Evolutionary conservation across 1,140 invertebrate genomes (phyloP), one percentile per base, ranked within the genome.

Genomic region (Tetramorium simillimum): DNA sequence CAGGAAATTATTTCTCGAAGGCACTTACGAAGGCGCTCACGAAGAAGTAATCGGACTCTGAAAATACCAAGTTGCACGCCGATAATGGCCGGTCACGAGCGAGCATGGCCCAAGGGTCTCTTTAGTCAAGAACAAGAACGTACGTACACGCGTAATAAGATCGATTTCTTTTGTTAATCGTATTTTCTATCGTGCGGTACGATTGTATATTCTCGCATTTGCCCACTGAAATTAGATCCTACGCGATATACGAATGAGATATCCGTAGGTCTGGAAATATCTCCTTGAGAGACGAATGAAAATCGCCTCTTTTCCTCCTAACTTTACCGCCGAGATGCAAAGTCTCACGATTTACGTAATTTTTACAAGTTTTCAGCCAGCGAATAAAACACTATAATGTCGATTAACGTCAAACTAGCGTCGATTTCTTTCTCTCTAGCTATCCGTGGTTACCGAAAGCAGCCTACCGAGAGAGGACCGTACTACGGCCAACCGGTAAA

Each of bases 11-110:
- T 89, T 89, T 90, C 88, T 90, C 88, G 70, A 82, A 89, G 88
- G 77, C 88, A 90, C 84, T 90, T 90, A 89, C 88, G 76, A 67
- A 75, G 88, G 88, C 88, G 88, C 88, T 90, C 88, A 90, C 88
- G 88, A 90, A 90, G 88, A 90, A 90, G 88, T 90, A 90, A 90
- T 90, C 88, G 88, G 85, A 86, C 76, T 84, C 80, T 86, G 88
- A 90, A 90, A 90, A 90, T 90, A 90, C 88, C 70, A 85, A 89
- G 88, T 75, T 73, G 63, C 84, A 86, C 88, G 67, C 88, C 88
- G 88, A 90, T 90, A 90, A 90, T 90, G 88, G 88, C 69, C 46
- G 88, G 88, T 82, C 88, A 70, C 84, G 85, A 80, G 58, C 70
- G 86, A 69, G 51, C 49, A 56, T 70, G 67, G 65, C 88, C 87